Evolutionary conservation across 2,888 invertebrate species (phyloP), one percentile per base, ranked within the genome.

Genomic region (Ennomos fuscantarius): DNA sequence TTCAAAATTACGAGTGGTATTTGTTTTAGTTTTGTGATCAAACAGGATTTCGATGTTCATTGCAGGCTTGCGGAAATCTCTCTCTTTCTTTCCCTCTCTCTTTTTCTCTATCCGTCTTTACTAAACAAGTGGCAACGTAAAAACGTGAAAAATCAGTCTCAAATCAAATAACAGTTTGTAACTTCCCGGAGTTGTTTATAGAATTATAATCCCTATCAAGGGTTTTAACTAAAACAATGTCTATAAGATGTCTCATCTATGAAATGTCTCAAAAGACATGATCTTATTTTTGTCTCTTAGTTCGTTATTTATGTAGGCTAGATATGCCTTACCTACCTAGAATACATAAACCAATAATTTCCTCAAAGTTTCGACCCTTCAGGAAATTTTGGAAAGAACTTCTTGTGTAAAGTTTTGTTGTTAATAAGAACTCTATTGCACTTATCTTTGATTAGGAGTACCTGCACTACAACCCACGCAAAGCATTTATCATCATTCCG

Each of bases 181-280:
- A 40, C 11, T 41, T n/a, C 53, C 2, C 11, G 35, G 13, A 41
- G 31, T 35, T 45, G 45, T 36, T 15, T 32, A 10, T 33, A 44
- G 35, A 45, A 41, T 39, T 35, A 41, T 36, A n/a, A 2, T 36
- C 35, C 11, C 36, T n/a, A n/a, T n/a, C n/a, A n/a, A n/a, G n/a
- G n/a, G n/a, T n/a, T n/a, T n/a, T n/a, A n/a, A n/a, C n/a, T n/a
- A n/a, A n/a, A n/a, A n/a, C n/a, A n/a, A n/a, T n/a, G n/a, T 46
- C 53, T 46, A 40, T 43, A 32, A 45, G 45, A 45, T 35, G 40
- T 31, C 34, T 34, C 40, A 40, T 46, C 53, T 46, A 40, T 43
- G 37, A 45, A 52, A 45, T 35, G 40, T 31, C 34, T 34, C 40
- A 40, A 53, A 53, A 52, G 46, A 46, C 46, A 53, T 31, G 34